phyloP scores from a whole-genome alignment of 2,888 invertebrate genomes.

The Dorcus hopei region DNA sequence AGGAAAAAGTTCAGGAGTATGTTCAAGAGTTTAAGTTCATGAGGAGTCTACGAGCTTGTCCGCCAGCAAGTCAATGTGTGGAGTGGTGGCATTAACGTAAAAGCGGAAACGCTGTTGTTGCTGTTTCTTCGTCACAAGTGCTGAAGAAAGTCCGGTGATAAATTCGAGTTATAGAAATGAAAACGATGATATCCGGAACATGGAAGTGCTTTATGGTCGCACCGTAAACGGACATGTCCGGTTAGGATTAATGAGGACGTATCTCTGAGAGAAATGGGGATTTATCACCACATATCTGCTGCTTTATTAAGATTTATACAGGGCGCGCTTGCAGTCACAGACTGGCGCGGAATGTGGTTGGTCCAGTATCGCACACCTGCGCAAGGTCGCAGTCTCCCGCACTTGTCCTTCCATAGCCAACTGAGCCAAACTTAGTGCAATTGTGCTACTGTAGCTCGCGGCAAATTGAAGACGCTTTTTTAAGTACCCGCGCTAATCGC shows the following conservation, averaged over 20 bases:
- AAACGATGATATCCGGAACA: slow-evolving; percentile 49
- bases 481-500: too few relatives aligned
- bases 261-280: slow-evolving; percentile 51
- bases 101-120: not conserved
- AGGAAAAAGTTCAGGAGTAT: too few relatives aligned
- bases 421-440: not conserved
- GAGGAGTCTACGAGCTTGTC: too few relatives aligned
- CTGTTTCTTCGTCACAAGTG: not conserved
- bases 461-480: too few relatives aligned
- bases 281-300: slow-evolving; percentile 52
- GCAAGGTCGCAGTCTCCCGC: slow-evolving; percentile 28
- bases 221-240: slow-evolving; percentile 20
- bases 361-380: slow-evolving; percentile 35
- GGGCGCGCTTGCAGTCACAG: slow-evolving; percentile 33
- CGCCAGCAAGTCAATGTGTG: not conserved
- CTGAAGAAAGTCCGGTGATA: slow-evolving; percentile 20
- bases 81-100: not conserved
- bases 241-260: slow-evolving; percentile 51
- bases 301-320: slow-evolving; percentile 53
- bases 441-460: too few relatives aligned
- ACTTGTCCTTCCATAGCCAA: slow-evolving; percentile 17
- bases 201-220: slow-evolving; percentile 49
- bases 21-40: too few relatives aligned
- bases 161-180: slow-evolving; percentile 40
- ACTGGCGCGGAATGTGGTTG: slow-evolving; percentile 32